Conservation (phyloP, 2,888 invertebrate species). For the Carabus problematicus region DNA sequence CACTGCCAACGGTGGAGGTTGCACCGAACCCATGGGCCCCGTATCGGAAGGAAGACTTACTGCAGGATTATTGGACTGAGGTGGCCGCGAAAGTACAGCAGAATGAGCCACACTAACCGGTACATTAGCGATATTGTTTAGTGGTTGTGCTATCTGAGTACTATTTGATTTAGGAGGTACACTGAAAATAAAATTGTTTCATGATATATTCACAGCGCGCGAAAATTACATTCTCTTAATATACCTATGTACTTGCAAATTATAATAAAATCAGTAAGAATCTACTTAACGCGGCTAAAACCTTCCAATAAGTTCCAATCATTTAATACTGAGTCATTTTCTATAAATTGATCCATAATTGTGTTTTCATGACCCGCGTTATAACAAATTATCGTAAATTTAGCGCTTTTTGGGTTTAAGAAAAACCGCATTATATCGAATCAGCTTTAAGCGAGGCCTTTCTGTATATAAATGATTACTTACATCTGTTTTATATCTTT, state of each 20-base stretch:
- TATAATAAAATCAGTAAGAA: too few species aligned
- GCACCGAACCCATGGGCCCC: slow-evolving; percentile 7
- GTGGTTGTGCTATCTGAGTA: slow-evolving; percentile 42
- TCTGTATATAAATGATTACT: slow-evolving; percentile 49
- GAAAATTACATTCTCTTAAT: too few species aligned
- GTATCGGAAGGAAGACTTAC: slow-evolving; percentile 25
- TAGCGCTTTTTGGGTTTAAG: too few species aligned
- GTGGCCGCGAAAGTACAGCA: not conserved
- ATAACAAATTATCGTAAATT: too few species aligned
- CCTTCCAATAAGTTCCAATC: too few species aligned
- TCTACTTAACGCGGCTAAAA: too few species aligned
- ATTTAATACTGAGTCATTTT: too few species aligned
- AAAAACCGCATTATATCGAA: too few species aligned
- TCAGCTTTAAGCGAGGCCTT: slow-evolving; percentile 45
- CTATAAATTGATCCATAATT: too few species aligned
- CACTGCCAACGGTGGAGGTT: slow-evolving; percentile 17
- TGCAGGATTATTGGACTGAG: slow-evolving; percentile 15
- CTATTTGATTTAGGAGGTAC: slow-evolving; percentile 46
- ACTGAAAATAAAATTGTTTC: slow-evolving; percentile 17
- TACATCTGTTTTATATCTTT: slow-evolving; percentile 55
- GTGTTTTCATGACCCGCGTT: too few species aligned
- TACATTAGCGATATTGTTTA: slow-evolving; percentile 19
- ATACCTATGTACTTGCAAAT: too few species aligned
- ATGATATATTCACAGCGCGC: not conserved
- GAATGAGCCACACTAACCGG: not conserved